A percentile compares a stretch with the other conserved stretches of the same genome.
Conservation (phyloP, 2,888 invertebrate genomes). For the Hydrotaea diabolus region DNA sequence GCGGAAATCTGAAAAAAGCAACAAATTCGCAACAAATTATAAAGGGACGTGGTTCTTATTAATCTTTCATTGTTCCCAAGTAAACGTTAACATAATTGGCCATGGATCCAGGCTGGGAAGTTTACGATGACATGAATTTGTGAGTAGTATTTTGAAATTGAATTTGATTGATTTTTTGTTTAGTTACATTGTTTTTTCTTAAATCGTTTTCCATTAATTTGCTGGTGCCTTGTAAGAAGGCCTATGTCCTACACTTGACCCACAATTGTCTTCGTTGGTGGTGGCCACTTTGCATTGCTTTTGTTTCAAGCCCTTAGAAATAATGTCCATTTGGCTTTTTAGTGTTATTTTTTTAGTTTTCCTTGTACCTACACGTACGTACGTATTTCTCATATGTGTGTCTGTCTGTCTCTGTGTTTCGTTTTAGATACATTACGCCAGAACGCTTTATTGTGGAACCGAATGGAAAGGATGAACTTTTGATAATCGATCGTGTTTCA, state of each 20-base stretch:
- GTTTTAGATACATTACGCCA: constrained; percentile 88
- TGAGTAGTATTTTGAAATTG: constrained; percentile 80
- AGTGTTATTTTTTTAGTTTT: constrained; percentile 9
- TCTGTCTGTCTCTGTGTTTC: constrained; percentile 13
- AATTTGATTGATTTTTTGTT: constrained; percentile 46
- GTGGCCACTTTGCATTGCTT: constrained; percentile 19
- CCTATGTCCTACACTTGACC: constrained; percentile 53
- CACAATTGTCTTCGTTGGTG: constrained; percentile 34
- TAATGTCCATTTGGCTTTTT: constrained; percentile 36
- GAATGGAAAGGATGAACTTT: constrained; percentile 86
- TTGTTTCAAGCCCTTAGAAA: constrained; percentile 8
- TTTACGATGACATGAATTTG: constrained; percentile 89
- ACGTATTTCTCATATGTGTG: background rate
- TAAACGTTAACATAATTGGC: constrained; percentile 4
- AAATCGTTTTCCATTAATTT: background rate
- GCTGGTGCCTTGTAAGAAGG: background rate
- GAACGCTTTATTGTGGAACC: constrained; percentile 95
- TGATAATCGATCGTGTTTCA: constrained; percentile 92
- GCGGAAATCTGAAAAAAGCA: constrained; percentile 8
- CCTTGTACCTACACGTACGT: constrained; percentile 5
- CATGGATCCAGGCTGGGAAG: constrained; percentile 73
- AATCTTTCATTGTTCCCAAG: background rate
- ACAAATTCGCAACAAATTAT: background rate
- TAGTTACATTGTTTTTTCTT: background rate
- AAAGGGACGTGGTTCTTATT: background rate